These are phyloP conservation scores for Caenorhabditis sp. DNA, from an alignment of 2,888 invertebrate genomes.

Conservation along the genomic window DNA sequence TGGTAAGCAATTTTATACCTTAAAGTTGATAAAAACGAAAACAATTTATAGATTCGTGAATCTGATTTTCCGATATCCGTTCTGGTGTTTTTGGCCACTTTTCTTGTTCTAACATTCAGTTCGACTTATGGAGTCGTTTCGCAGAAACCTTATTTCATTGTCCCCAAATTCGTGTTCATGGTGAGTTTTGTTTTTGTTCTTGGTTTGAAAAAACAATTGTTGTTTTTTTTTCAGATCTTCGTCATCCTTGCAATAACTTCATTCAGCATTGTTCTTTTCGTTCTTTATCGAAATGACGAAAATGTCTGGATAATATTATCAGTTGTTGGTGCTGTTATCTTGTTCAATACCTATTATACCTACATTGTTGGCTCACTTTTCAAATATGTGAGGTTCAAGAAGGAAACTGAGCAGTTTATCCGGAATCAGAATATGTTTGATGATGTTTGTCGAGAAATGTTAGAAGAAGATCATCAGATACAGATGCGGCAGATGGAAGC, in stretches of 20 bases:
- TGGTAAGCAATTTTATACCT: background rate
- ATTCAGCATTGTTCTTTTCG: background rate
- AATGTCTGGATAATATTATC: background rate
- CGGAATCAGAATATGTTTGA: background rate
- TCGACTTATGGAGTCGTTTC: background rate
- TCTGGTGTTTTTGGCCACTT: background rate
- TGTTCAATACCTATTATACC: background rate
- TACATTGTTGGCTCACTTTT: background rate
- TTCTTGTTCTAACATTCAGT: background rate
- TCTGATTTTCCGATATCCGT: no score
- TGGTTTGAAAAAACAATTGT: background rate
- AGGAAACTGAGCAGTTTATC: background rate
- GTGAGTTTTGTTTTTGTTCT: background rate
- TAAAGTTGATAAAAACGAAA: background rate
- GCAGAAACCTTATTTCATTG: background rate
- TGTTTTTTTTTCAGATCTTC: background rate
- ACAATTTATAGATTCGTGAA: background rate
- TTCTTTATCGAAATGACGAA: background rate
- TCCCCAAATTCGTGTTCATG: background rate
- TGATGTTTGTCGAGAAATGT: background rate
- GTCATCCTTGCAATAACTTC: background rate
- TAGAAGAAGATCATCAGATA: background rate
- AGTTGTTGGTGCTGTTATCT: background rate
- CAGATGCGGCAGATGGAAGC: no score
- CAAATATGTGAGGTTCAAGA: background rate